Base-by-base conservation (phyloP, 37 sponge, comb jelly and placozoan genomes). In the Cliona cf. orientalis region DNA sequence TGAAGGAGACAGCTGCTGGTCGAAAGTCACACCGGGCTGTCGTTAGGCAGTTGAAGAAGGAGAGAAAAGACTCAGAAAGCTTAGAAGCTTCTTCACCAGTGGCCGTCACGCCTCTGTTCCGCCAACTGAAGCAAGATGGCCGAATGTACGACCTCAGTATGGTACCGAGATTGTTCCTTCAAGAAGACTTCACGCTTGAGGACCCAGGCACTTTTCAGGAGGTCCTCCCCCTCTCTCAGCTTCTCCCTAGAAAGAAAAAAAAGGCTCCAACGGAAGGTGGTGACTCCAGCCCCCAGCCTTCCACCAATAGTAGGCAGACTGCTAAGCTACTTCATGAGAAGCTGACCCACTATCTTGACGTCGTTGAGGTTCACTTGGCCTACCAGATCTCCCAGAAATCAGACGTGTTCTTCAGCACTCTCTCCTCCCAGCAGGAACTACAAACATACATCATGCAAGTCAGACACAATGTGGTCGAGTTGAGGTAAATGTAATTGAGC, bases 261-360 rank as follows among this genome's bases (percentile, higher is more conserved):
- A 55, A 64, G 58, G 23, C 76, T 29, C 46, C 49, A 3, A 12
- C 21, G 1, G 68, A 29, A 46, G 43, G 75, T 44, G 39, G 35
- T 32, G 58, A 31, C 12, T 4, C 3, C 34, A 21, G 12, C 12
- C 17, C 9, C 17, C 17, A 19, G 9, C 6, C 29, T 62, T 23
- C 64, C 17, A 35, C 67, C 33, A 21, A 31, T 3, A 3, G 3
- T 5, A 21, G 3, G 2, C 4, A 3, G 33, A n/a, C 17, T 36
- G 64, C 58, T 40, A 86, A 94, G 49, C 89, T 94, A 14, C 86
- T 94, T 56, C 88, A 94, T 74, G 95, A 94, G 49, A 79, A 98
- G 90, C 86, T 99, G 57, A 86, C 95, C 12, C 99, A 99, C 58
- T 84, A 91, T 63, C 82, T 99, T 69, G 99, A 99, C 76, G 43